phyloP scores from a whole-genome alignment of 1,140 invertebrate genomes.

The honey bee (Apis mellifera) region Amel_HAv3.1 CM009931.2:11437001-11437500 shows the following conservation, averaged over 20 bases:
- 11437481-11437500: slow-evolving; percentile 46
- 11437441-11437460: slow-evolving; percentile 51
- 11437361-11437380: slow-evolving; percentile 32
- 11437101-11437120: not conserved
- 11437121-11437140: not conserved
- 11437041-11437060: slow-evolving; percentile 34
- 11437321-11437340: not conserved
- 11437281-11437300: not conserved
- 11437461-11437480: slow-evolving; percentile 47
- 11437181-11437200: slow-evolving; percentile 24
- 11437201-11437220: slow-evolving; percentile 15
- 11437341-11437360: not conserved
- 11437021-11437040: not conserved
- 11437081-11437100: not conserved
- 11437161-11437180: slow-evolving; percentile 12
- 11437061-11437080: not conserved
- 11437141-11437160: not conserved
- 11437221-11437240: not conserved
- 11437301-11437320: not conserved
- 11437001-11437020: slow-evolving; percentile 2
- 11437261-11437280: not conserved
- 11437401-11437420: slow-evolving; percentile 45
- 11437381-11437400: slow-evolving; percentile 49
- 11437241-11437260: not conserved
- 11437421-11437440: slow-evolving; percentile 42